Conservation (phyloP, 2,113 vertebrate species). For the Drymodes brunneopygia region DNA sequence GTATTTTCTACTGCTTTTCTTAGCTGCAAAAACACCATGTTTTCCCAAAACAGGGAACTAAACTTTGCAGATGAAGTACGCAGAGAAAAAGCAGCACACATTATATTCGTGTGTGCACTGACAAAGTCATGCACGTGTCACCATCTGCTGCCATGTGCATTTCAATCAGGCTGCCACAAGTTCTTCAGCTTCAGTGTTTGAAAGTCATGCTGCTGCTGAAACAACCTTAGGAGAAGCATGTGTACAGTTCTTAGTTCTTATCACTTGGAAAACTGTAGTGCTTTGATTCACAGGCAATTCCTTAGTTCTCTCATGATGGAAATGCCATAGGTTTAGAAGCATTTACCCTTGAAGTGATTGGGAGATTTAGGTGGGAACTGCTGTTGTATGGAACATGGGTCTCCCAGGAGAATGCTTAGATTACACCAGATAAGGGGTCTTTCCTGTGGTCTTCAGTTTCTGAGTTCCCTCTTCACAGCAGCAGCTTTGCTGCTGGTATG, state of each 20-base stretch:
- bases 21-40: not conserved
- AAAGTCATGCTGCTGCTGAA: not conserved
- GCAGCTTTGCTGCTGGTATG: not conserved
- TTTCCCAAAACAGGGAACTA: not conserved
- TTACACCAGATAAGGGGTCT: not conserved
- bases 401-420: not conserved
- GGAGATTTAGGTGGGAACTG: not conserved
- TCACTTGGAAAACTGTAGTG: not conserved
- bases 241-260: not conserved
- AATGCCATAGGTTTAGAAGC: not conserved
- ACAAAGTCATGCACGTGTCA: not conserved
- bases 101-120: not conserved
- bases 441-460: not conserved
- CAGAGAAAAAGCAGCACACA: not conserved
- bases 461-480: not conserved
- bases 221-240: not conserved
- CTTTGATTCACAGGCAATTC: not conserved
- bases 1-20: not conserved
- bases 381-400: rapidly evolving
- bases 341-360: not conserved
- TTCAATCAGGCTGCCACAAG: not conserved
- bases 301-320: not conserved
- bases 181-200: not conserved
- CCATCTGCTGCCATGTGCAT: not conserved
- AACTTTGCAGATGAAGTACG: not conserved